These are phyloP conservation scores for Sebastes ruberrimus DNA, from an alignment of 2,797 vertebrate genomes.

Conservation along the genomic window DNA sequence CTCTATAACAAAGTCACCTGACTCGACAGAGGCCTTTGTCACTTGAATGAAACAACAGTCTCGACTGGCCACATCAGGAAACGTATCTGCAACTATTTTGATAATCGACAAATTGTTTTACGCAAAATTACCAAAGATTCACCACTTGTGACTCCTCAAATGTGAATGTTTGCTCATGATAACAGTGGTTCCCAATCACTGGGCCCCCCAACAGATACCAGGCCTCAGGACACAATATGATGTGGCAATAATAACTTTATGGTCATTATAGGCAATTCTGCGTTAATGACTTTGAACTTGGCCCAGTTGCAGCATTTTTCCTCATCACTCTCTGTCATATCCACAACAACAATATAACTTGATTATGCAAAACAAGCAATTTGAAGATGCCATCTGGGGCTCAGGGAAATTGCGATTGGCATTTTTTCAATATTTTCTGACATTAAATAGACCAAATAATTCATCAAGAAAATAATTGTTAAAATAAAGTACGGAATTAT, in stretches of 20 bases:
- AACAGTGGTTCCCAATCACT: not conserved
- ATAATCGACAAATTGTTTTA: not conserved
- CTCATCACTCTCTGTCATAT: not conserved
- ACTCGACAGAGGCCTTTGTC: not conserved
- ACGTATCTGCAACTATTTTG: not conserved
- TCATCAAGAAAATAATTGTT: not conserved
- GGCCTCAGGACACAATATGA: not conserved
- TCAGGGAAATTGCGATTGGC: fast-evolving
- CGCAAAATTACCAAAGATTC: not conserved
- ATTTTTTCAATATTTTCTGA: not conserved
- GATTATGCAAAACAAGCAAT: not conserved
- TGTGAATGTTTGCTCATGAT: not conserved
- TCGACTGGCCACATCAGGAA: not conserved
- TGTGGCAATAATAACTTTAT: not conserved
- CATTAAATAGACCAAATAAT: not conserved
- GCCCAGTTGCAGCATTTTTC: not conserved
- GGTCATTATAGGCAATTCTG: not conserved
- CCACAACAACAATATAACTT: not conserved
- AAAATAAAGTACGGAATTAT: not conserved
- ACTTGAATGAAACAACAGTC: not conserved
- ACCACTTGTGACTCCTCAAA: not conserved
- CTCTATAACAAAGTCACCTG: too few relatives aligned
- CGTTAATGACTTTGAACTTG: not conserved
- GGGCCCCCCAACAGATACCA: not conserved
- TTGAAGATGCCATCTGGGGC: not conserved